These are phyloP conservation scores for Caranx ignobilis DNA, from an alignment of 2,113 vertebrate genomes.

Conservation along the genomic window DNA sequence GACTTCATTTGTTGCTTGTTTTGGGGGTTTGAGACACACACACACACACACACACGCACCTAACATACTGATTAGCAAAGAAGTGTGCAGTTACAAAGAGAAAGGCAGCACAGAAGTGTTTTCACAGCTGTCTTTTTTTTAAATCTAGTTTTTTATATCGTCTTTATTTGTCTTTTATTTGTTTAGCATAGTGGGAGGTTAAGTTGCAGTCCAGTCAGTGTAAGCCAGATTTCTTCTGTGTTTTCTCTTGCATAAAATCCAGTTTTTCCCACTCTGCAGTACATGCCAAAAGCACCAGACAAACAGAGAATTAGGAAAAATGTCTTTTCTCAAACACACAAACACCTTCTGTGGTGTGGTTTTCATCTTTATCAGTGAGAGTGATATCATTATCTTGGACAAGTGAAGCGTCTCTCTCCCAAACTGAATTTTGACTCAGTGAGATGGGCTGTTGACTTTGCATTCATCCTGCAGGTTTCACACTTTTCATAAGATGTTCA, in stretches of 20 bases:
- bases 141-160: neutral
- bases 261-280: neutral
- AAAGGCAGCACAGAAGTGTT: neutral
- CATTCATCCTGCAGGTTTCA: constrained; percentile 40
- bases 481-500: constrained; percentile 55
- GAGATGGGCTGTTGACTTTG: constrained; percentile 20
- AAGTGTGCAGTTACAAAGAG: neutral
- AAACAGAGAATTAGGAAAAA: constrained; percentile 27
- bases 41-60: neutral
- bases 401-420: constrained; percentile 19
- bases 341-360: constrained; percentile 10
- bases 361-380: constrained; percentile 39
- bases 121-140: neutral
- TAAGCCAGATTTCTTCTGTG: constrained; percentile 11
- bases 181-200: neutral
- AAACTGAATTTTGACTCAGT: constrained; percentile 12
- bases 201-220: neutral
- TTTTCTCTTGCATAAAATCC: constrained; percentile 1
- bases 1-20: neutral
- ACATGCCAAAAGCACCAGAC: neutral
- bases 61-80: constrained; percentile 10
- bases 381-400: constrained; percentile 36
- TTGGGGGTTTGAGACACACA: neutral
- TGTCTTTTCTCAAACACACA: neutral
- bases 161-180: constrained; percentile 11